Evolutionary conservation across 2,888 invertebrate species (phyloP).

Genomic region (Gastracanthus pulcherrimus): DNA sequence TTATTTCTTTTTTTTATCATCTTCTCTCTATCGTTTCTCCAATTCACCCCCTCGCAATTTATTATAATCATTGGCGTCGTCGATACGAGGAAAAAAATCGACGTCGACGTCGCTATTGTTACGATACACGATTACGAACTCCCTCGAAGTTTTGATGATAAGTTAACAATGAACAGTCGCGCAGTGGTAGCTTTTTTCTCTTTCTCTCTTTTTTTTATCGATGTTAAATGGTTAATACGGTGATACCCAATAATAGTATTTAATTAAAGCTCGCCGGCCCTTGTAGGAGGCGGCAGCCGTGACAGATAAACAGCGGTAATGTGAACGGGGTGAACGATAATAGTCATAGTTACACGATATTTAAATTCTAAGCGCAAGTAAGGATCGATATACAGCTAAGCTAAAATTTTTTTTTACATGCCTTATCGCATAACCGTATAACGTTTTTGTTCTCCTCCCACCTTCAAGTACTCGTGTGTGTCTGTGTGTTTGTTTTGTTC

Average conservation of each 20-base stretch:
- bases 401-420: slow-evolving; percentile 66
- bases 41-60: neutral
- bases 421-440: slow-evolving; percentile 63
- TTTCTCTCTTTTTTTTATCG: slow-evolving; percentile 31
- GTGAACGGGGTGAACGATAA: slow-evolving; percentile 56
- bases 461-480: neutral
- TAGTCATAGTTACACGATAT: slow-evolving; percentile 61
- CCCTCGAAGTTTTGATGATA: slow-evolving; percentile 45
- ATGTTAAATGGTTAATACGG: slow-evolving; percentile 55
- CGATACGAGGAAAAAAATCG: slow-evolving; percentile 4
- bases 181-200: slow-evolving; percentile 27
- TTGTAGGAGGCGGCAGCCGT: slow-evolving; percentile 20
- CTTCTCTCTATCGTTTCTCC: neutral
- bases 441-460: slow-evolving; percentile 49
- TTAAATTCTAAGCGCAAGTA: slow-evolving; percentile 64
- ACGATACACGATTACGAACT: slow-evolving; percentile 40
- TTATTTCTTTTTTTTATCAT: slow-evolving; percentile 8
- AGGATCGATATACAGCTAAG: slow-evolving; percentile 70
- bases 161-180: slow-evolving; percentile 56
- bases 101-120: neutral
- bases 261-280: slow-evolving; percentile 42
- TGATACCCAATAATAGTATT: slow-evolving; percentile 53
- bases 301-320: slow-evolving; percentile 57
- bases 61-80: slow-evolving; percentile 11
- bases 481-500: neutral